Conservation (phyloP, 2,113 vertebrate species). For the Cranoglanis bouderius region DNA sequence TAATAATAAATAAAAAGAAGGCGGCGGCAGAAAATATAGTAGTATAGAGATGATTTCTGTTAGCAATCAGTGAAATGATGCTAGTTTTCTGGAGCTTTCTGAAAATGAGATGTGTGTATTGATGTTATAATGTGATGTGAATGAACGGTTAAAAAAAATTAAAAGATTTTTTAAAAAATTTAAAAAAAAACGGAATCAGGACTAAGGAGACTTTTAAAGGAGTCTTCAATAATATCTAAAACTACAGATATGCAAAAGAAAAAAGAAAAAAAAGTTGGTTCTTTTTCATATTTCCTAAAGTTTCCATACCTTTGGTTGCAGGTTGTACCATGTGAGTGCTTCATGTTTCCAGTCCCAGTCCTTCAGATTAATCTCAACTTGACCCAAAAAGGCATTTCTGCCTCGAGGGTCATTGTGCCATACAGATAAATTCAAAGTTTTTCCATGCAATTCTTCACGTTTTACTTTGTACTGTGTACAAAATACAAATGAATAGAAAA, state of each 20-base stretch:
- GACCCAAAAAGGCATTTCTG: conserved; percentile 61
- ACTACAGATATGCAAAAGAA: not conserved
- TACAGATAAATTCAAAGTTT: conserved; percentile 60
- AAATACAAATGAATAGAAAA: not conserved
- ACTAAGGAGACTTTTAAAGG: not conserved
- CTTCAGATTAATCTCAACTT: conserved; percentile 57
- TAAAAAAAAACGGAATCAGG: not conserved
- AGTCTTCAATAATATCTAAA: not conserved
- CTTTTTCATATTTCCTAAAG: not conserved
- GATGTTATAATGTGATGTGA: not conserved
- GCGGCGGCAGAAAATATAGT: not conserved
- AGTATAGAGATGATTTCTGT: not conserved
- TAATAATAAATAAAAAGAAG: not conserved
- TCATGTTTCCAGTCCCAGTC: conserved; percentile 61
- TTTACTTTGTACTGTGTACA: conserved; percentile 60
- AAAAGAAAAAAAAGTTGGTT: not conserved
- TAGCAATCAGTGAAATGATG: not conserved
- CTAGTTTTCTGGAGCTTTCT: not conserved
- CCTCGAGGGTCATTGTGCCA: conserved; percentile 65
- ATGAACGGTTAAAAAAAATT: no score
- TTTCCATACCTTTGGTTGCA: conserved; percentile 56
- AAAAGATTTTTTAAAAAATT: no score
- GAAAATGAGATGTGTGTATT: not conserved
- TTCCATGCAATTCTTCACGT: conserved; percentile 51
- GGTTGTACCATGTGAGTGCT: conserved; percentile 58